Evolutionary conservation across 2,113 vertebrate species (phyloP), one percentile per base, ranked within the genome.

Genomic region (Neotoma lepida): DNA sequence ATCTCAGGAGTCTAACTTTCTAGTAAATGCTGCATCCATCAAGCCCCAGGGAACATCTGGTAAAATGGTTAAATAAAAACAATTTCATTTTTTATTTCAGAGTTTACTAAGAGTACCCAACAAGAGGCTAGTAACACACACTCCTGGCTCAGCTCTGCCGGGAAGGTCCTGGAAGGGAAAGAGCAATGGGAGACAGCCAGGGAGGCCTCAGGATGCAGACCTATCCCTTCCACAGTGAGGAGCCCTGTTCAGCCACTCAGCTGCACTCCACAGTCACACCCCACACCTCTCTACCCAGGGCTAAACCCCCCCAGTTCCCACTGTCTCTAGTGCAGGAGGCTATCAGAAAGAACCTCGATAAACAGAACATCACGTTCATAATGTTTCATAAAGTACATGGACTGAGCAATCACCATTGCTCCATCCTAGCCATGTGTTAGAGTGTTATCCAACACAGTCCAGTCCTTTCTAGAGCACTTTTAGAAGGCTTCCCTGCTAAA

Each of bases 11-110:
- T 66, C 0, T 94, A 97, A 98, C 98, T 98, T 98, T 98, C 98
- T 97, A 98, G 98, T 98, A 98, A 98, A 97, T 41, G 96, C 96
- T 89, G 92, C 98, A 97, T 98, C 97, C 98, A 98, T 98, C 97
- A 97, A 98, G 96, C 97, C 98, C 97, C 98, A 98, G 98, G 98
- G 98, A 98, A 98, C 98, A 98, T 98, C 98, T 98, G 98, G 98
- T 81, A 98, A 98, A 98, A 97, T 39, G 87, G 97, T 97, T 98
- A 96, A 98, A 97, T 66, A 84, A 95, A 95, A 96, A 96, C 95
- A 97, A 93, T 93, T 97, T 95, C 61, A 89, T 93, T 94, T 97
- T 93, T 97, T 93, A 96, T 96, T 98, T 97, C 92, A 95, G 94
- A 96, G 74, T 49, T 81, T 17, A 88, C 87, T 80, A 56, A 68